Conservation (phyloP, 2,888 invertebrate genomes). For the Thereva nobilitata region DNA sequence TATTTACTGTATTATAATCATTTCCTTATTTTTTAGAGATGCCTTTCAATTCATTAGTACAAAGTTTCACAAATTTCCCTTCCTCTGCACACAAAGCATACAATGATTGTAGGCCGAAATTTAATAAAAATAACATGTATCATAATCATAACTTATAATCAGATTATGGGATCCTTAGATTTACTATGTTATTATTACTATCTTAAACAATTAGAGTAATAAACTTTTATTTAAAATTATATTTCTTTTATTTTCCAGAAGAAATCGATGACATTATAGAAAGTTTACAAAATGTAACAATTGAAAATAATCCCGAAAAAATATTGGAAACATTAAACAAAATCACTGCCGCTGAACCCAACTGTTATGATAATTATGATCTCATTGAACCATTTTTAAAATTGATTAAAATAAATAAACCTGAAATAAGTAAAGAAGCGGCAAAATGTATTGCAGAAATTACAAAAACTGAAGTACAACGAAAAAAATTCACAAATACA, state of each 20-base stretch:
- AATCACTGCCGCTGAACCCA: conserved; percentile 48
- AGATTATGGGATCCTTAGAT: no score
- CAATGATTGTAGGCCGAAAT: no score
- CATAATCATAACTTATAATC: no score
- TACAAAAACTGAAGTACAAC: conserved; percentile 75
- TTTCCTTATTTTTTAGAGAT: no score
- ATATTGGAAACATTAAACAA: conserved; percentile 45
- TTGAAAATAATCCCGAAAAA: conserved; percentile 47
- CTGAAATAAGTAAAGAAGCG: conserved; percentile 62
- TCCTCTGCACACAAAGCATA: no score
- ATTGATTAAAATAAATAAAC: conserved; percentile 50
- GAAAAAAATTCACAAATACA: conserved; percentile 69
- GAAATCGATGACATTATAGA: conserved; percentile 57
- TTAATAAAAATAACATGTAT: no score
- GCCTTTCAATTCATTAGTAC: no score
- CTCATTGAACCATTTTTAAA: conserved; percentile 53
- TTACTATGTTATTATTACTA: no score
- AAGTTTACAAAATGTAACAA: conserved; percentile 53
- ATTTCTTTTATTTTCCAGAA: conserved; percentile 44
- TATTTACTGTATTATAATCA: no score
- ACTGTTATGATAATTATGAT: conserved; percentile 55
- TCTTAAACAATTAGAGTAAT: no score
- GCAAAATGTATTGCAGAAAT: conserved; percentile 80
- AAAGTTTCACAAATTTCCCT: no score
- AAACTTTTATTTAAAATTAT: not conserved